Conservation (phyloP, 2,113 vertebrate species). For the Sapayoa aenigma region DNA sequence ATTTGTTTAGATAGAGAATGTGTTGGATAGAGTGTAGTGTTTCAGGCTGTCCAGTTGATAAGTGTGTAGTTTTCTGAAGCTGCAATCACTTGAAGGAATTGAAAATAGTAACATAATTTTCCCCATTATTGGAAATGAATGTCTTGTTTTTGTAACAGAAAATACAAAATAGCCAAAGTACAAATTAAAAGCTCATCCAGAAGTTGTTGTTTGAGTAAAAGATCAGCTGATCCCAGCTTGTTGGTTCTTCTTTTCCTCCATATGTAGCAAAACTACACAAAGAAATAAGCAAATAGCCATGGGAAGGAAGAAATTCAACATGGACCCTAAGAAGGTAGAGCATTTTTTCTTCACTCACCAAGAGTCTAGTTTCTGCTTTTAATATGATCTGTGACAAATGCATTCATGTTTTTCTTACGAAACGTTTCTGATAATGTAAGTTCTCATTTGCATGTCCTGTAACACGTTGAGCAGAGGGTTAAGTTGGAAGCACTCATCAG, state of each 20-base stretch:
- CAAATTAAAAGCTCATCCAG: background rate
- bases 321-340: conserved; percentile 97
- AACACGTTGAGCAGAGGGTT: background rate
- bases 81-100: background rate
- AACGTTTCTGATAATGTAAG: background rate
- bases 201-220: background rate
- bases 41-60: background rate
- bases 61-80: background rate
- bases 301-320: conserved; percentile 99
- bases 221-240: background rate
- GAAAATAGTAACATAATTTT: background rate
- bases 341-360: background rate
- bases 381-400: background rate
- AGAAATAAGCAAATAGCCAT: conserved; percentile 98
- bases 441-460: background rate
- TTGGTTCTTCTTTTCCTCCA: background rate
- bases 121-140: background rate
- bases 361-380: background rate
- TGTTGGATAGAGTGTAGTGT: background rate
- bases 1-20: background rate
- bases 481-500: background rate
- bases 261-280: conserved; percentile 89
- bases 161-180: background rate
- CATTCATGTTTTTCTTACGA: background rate
- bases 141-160: background rate